Evolutionary conservation across 2,113 vertebrate genomes (phyloP).

Genomic region (Nyctereutes procyonoides): DNA sequence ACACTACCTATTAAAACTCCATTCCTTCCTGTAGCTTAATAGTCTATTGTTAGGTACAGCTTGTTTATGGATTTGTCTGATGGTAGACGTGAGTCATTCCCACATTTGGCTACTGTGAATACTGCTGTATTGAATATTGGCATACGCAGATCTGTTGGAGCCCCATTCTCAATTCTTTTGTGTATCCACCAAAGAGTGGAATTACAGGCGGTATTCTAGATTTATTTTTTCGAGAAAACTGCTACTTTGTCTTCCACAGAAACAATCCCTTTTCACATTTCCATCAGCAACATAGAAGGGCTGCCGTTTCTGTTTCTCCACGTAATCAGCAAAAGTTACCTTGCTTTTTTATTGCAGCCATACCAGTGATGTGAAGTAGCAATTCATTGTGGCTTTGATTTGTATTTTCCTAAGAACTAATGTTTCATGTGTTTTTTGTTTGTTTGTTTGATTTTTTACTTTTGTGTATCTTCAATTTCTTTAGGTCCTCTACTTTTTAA

Average conservation of each 20-base stretch:
- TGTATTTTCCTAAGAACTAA: background rate
- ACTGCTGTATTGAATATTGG: background rate
- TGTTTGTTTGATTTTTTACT: background rate
- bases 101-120: background rate
- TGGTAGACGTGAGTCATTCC: background rate
- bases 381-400: background rate
- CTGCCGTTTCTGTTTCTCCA: background rate
- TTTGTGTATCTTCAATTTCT: background rate
- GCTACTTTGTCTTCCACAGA: background rate
- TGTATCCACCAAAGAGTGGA: background rate
- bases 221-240: conserved; percentile 6
- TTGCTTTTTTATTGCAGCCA: background rate
- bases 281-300: background rate
- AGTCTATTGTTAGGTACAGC: background rate
- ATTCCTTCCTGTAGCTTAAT: background rate
- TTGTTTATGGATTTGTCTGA: background rate
- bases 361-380: background rate
- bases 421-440: background rate
- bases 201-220: background rate
- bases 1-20: background rate
- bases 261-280: background rate
- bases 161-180: background rate
- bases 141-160: background rate
- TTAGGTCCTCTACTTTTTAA: background rate
- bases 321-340: background rate